These are phyloP conservation scores for Aspidiotus destructor DNA, from an alignment of 2,888 invertebrate species.

Conservation along the genomic window DNA sequence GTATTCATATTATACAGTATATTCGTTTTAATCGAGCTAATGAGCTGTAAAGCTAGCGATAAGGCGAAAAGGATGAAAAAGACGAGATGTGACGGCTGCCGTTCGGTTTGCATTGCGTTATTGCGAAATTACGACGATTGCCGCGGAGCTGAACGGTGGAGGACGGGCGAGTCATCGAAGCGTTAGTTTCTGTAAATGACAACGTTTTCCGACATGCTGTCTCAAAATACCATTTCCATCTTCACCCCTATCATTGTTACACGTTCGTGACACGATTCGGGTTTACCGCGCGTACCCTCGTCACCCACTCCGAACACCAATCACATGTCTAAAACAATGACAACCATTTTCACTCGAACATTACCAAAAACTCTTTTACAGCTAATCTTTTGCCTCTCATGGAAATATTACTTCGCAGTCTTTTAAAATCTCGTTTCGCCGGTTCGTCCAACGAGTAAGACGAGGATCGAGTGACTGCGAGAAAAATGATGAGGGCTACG, in stretches of 20 bases:
- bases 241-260: slow-evolving; percentile 19
- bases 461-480: not conserved
- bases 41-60: slow-evolving; percentile 30
- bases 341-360: slow-evolving; percentile 21
- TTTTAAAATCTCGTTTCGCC: not conserved
- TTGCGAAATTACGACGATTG: not conserved
- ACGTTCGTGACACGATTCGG: not conserved
- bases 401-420: slow-evolving; percentile 11
- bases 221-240: slow-evolving; percentile 28
- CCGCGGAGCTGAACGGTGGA: not conserved
- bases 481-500: slow-evolving; percentile 1
- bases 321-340: slow-evolving; percentile 28
- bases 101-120: not conserved
- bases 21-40: slow-evolving; percentile 29
- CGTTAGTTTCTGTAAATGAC: slow-evolving; percentile 28
- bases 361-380: slow-evolving; percentile 20
- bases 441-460: not conserved
- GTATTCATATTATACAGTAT: not conserved
- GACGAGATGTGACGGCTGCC: not conserved
- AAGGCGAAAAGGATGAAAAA: slow-evolving; percentile 17
- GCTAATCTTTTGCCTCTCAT: slow-evolving; percentile 24
- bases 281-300: not conserved
- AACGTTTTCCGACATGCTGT: slow-evolving; percentile 29
- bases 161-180: slow-evolving; percentile 9
- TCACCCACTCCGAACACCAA: slow-evolving; percentile 19